phyloP scores from a whole-genome alignment of 2,113 vertebrate species.

The Anolis carolinensis region DNA sequence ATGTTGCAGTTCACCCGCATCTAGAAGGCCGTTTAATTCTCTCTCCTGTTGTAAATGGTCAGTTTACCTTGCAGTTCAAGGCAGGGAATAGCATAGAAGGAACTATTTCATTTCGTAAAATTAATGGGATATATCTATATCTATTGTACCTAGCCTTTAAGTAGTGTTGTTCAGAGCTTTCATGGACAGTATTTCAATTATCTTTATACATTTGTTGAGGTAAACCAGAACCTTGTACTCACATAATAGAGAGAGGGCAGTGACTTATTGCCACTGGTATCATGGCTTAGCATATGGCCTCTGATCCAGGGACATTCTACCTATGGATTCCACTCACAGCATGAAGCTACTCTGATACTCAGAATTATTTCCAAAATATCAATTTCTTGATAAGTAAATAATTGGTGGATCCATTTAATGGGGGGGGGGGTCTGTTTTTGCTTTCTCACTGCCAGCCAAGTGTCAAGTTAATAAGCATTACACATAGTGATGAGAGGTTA shows the following conservation, averaged over 20 bases:
- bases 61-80: neutral
- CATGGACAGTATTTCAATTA: neutral
- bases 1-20: too few species aligned
- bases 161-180: neutral
- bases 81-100: neutral
- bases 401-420: neutral
- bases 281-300: neutral
- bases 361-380: neutral
- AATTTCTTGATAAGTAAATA: slow-evolving; percentile 8
- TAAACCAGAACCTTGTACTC: neutral
- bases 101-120: neutral
- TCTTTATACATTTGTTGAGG: neutral
- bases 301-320: neutral
- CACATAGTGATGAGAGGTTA: neutral
- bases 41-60: neutral
- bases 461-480: neutral
- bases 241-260: neutral
- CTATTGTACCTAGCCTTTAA: neutral
- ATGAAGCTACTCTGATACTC: neutral
- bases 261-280: neutral
- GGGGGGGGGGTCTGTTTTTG: neutral
- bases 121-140: neutral
- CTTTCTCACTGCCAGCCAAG: neutral
- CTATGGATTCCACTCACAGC: neutral
- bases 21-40: too few species aligned